These are phyloP conservation scores for Ceratosolen solmsi DNA, from an alignment of 1,140 invertebrate species.

Conservation along the genomic window DNA sequence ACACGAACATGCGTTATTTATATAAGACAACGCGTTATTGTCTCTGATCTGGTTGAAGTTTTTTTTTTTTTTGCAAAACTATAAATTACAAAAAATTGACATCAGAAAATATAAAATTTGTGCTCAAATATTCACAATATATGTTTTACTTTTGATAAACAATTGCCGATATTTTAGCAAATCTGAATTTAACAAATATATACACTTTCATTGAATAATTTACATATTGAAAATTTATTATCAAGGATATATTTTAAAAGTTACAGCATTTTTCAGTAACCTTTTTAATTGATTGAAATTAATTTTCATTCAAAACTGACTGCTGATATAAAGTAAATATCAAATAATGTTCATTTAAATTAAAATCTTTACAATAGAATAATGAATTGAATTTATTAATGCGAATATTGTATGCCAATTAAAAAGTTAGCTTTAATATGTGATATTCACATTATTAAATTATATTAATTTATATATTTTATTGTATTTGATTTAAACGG, in stretches of 20 bases:
- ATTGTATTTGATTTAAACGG: constrained; percentile 16
- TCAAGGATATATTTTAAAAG: constrained; percentile 27
- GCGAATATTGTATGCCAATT: background rate
- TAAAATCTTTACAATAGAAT: background rate
- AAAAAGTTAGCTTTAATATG: background rate
- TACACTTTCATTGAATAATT: constrained; percentile 20
- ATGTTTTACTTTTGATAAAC: constrained; percentile 4
- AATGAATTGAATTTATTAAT: constrained; percentile 38
- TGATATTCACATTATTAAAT: constrained; percentile 4
- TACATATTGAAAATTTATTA: constrained; percentile 1
- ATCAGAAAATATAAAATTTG: constrained; percentile 31
- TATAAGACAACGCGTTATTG: constrained; percentile 38
- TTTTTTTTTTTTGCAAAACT: constrained; percentile 49
- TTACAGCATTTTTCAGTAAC: constrained; percentile 23
- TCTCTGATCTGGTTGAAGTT: constrained; percentile 47
- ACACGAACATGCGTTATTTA: constrained; percentile 36
- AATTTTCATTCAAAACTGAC: constrained; percentile 2
- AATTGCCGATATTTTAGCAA: constrained; percentile 30
- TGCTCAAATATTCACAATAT: constrained; percentile 37
- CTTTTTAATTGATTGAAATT: constrained; percentile 30
- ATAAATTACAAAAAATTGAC: constrained; percentile 35
- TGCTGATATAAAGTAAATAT: constrained; percentile 10
- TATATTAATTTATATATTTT: constrained; percentile 8
- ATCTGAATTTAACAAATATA: constrained; percentile 16
- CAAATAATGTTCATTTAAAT: constrained; percentile 27